Conservation (phyloP, 2,888 invertebrate genomes). For the Pollenia labialis region DNA sequence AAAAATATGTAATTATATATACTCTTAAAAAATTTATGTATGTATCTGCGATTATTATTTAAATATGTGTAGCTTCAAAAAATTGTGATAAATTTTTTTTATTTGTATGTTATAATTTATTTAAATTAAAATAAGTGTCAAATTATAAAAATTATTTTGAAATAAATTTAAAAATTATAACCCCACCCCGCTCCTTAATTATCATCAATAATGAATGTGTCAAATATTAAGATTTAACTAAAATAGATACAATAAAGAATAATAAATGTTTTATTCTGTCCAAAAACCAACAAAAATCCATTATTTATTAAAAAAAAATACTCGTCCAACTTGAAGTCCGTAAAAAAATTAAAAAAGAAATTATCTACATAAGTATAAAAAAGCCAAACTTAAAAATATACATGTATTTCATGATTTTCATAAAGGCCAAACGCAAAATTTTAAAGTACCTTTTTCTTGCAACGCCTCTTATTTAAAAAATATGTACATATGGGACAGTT, state of each 20-base stretch:
- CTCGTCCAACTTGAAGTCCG: too few species aligned
- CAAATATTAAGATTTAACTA: conserved; percentile 66
- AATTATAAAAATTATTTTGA: conserved; percentile 54
- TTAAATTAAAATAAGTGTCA: conserved; percentile 57
- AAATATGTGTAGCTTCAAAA: conserved; percentile 74
- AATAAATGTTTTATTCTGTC: conserved; percentile 61
- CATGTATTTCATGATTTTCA: too few species aligned
- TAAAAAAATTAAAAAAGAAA: too few species aligned
- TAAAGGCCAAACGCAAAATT: too few species aligned
- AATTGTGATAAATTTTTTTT: conserved; percentile 73
- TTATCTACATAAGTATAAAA: too few species aligned
- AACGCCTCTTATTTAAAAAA: too few species aligned
- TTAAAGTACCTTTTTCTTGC: too few species aligned
- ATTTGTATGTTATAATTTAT: conserved; percentile 72
- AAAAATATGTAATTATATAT: neutral
- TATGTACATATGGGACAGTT: too few species aligned
- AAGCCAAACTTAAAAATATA: too few species aligned
- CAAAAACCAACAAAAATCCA: neutral
- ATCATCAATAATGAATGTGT: conserved; percentile 63
- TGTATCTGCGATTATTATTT: conserved; percentile 62
- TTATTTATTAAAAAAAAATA: neutral
- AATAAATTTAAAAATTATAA: conserved; percentile 44
- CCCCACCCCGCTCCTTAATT: conserved; percentile 14
- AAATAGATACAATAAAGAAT: conserved; percentile 41
- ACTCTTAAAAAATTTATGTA: conserved; percentile 23